These are phyloP conservation scores for Syngnathus scovelli DNA, from an alignment of 2,113 vertebrate genomes.

Conservation along the genomic window DNA sequence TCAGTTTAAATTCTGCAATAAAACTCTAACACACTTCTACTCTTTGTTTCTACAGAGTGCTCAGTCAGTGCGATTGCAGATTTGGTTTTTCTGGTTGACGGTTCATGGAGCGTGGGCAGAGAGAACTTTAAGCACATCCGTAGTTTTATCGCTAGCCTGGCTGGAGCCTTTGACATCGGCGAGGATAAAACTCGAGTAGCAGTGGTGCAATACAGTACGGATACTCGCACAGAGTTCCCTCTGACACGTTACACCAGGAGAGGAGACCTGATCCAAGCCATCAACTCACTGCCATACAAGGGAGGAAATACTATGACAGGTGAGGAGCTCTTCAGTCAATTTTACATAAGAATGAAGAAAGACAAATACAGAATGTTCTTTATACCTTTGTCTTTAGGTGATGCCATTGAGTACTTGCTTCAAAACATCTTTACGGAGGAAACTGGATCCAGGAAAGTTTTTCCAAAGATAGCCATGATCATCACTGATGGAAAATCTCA, in stretches of 20 bases:
- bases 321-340: constrained; percentile 23
- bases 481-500: constrained; percentile 99
- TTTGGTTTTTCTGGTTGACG: constrained; percentile 93
- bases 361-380: neutral
- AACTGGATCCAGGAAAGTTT: constrained; percentile 86
- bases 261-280: constrained; percentile 84
- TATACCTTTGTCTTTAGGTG: constrained; percentile 64
- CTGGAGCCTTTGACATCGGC: constrained; percentile 91
- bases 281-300: constrained; percentile 94
- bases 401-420: constrained; percentile 88
- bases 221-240: constrained; percentile 94
- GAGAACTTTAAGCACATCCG: constrained; percentile 93
- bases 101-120: constrained; percentile 97
- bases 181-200: constrained; percentile 90
- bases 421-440: constrained; percentile 86
- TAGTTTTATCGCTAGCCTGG: constrained; percentile 84
- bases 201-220: constrained; percentile 94
- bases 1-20: neutral
- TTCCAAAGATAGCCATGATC: constrained; percentile 95
- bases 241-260: constrained; percentile 82
- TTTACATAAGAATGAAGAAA: neutral
- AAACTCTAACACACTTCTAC: constrained; percentile 5
- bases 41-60: constrained; percentile 76
- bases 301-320: constrained; percentile 99
- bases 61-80: constrained; percentile 88